These are phyloP conservation scores for Eupithecia inturbata DNA, from an alignment of 2,888 invertebrate genomes.

Conservation along the genomic window DNA sequence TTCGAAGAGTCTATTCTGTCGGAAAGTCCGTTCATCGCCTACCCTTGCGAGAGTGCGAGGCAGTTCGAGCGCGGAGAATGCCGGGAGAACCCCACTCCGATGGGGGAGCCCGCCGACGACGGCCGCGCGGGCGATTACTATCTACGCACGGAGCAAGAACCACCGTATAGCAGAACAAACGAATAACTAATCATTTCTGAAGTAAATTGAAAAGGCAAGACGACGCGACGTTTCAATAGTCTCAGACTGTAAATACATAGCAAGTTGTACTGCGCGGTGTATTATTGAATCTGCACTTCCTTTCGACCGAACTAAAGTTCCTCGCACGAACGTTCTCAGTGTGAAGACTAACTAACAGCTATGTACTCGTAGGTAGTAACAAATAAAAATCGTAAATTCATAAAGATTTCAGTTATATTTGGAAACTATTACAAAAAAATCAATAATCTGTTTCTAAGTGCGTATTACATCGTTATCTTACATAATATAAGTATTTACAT, in stretches of 20 bases:
- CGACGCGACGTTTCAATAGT: not conserved
- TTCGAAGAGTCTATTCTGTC: slow-evolving; percentile 87
- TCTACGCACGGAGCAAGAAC: slow-evolving; percentile 82
- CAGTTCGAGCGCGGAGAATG: slow-evolving; percentile 75
- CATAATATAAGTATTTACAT: not conserved
- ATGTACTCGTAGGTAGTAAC: not conserved
- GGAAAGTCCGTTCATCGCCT: slow-evolving; percentile 79
- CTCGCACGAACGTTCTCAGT: not conserved
- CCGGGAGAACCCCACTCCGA: slow-evolving; percentile 59
- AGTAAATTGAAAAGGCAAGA: not conserved
- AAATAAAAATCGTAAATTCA: slow-evolving; percentile 16
- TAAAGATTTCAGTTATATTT: not conserved
- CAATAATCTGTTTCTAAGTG: not conserved
- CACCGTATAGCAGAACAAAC: slow-evolving; percentile 76
- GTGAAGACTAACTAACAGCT: not conserved
- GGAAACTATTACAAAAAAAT: not conserved
- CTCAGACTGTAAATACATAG: not conserved
- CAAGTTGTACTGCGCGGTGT: not conserved
- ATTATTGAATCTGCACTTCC: not conserved
- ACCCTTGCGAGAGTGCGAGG: slow-evolving; percentile 83
- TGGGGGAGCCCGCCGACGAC: slow-evolving; percentile 82
- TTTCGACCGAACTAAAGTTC: not conserved
- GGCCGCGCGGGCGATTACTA: slow-evolving; percentile 82
- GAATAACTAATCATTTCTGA: not conserved
- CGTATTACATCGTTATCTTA: not conserved